Evolutionary conservation across 2,888 invertebrate genomes (phyloP).

Genomic region (Drosophila mulleri): DNA sequence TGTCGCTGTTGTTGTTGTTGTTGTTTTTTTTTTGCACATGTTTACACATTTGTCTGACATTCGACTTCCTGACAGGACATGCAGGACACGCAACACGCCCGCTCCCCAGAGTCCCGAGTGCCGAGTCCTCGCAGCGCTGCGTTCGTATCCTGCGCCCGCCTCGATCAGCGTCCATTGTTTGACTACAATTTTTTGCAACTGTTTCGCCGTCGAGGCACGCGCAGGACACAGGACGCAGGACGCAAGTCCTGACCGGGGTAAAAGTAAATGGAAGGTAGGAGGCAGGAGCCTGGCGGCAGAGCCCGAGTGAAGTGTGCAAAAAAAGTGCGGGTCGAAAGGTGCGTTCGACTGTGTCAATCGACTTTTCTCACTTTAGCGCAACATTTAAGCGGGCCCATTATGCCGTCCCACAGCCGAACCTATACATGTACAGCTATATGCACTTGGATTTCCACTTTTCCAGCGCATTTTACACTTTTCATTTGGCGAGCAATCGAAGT

Average conservation of each 20-base stretch:
- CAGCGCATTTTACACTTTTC: constrained; percentile 20
- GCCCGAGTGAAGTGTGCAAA: constrained; percentile 25
- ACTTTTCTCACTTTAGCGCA: constrained; percentile 62
- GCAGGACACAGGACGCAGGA: constrained; percentile 48
- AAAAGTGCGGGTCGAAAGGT: constrained; percentile 74
- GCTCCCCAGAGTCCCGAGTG: constrained; percentile 7
- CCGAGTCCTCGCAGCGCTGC: not conserved
- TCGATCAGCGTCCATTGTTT: constrained; percentile 29
- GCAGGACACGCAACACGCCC: constrained; percentile 42
- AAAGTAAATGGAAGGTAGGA: not conserved
- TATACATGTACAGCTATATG: constrained; percentile 50
- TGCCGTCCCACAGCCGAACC: constrained; percentile 55
- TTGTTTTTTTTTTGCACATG: constrained; percentile 72
- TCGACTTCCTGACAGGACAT: constrained; percentile 69
- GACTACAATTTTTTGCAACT: constrained; percentile 61
- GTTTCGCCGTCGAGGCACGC: constrained; percentile 60
- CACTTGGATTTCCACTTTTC: constrained; percentile 53
- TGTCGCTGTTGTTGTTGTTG: not conserved
- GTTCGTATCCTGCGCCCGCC: constrained; percentile 10
- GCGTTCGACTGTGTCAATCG: constrained; percentile 42
- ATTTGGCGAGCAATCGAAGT: constrained; percentile 40
- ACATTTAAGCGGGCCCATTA: constrained; percentile 64
- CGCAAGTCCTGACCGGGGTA: constrained; percentile 12
- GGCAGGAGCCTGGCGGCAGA: not conserved
- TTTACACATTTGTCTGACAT: constrained; percentile 63